A percentile compares a stretch with the other conserved stretches of the same genome.
Conservation (phyloP, 2,797 vertebrate genomes). For the Somateria mollissima region DNA sequence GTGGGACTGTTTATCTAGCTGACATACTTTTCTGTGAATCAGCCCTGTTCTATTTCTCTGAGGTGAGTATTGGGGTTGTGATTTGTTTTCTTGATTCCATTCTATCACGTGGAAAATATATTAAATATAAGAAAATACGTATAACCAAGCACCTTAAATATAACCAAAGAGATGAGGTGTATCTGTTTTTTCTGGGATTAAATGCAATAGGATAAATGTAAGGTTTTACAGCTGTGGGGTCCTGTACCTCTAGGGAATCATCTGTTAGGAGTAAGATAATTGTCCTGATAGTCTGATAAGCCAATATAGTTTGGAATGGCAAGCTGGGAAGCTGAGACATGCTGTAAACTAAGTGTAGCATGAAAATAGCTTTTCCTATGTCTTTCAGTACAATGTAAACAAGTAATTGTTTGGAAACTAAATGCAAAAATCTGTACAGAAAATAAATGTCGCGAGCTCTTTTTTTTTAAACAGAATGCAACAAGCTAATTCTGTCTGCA, state of each 20-base stretch:
- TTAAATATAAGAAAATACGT: neutral
- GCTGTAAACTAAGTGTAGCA: neutral
- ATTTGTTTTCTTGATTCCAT: neutral
- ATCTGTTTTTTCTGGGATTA: neutral
- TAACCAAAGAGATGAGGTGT: neutral
- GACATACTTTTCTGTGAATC: conserved; percentile 99
- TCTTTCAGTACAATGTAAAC: neutral
- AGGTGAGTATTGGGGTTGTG: conserved; percentile 82
- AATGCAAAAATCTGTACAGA: neutral
- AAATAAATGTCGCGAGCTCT: neutral
- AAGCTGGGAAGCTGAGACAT: neutral
- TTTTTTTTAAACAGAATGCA: neutral
- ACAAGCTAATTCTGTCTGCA: neutral
- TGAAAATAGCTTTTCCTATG: conserved; percentile 1
- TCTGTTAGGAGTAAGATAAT: neutral
- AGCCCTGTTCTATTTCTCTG: conserved; percentile 98
- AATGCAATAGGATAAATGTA: neutral
- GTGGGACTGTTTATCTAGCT: conserved; percentile 96
- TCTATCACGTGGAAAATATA: neutral
- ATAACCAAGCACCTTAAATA: neutral
- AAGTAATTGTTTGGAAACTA: neutral
- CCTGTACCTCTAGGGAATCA: neutral
- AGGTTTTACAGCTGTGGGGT: neutral
- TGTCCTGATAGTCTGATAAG: neutral
- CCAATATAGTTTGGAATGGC: neutral